Evolutionary conservation across 2,888 invertebrate species (phyloP).

Genomic region (Drosophila suboccidentalis): DNA sequence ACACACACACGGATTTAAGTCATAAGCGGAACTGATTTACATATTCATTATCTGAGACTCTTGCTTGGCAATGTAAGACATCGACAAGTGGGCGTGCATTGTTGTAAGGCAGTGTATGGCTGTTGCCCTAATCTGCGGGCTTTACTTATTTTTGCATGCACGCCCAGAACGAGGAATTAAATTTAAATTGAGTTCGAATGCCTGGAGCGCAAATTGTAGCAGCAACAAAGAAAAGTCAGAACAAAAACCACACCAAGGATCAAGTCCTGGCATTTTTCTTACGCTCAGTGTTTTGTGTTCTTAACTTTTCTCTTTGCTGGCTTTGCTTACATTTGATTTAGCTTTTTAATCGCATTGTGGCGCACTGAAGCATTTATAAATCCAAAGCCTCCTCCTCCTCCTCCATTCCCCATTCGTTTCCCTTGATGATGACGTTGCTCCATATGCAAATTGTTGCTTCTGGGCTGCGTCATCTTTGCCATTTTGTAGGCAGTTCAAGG

Average conservation of each 20-base stretch:
- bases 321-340: slow-evolving; percentile 53
- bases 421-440: slow-evolving; percentile 31
- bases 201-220: slow-evolving; percentile 54
- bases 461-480: slow-evolving; percentile 31
- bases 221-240: slow-evolving; percentile 38
- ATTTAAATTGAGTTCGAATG: slow-evolving; percentile 64
- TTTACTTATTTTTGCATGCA: slow-evolving; percentile 59
- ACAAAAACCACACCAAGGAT: slow-evolving; percentile 2
- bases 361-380: slow-evolving; percentile 32
- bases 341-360: slow-evolving; percentile 53
- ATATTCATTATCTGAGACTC: slow-evolving; percentile 38
- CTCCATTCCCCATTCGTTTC: background rate
- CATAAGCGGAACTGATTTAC: slow-evolving; percentile 28
- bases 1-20: slow-evolving; percentile 7
- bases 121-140: slow-evolving; percentile 30
- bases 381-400: background rate
- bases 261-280: slow-evolving; percentile 22
- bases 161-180: slow-evolving; percentile 56
- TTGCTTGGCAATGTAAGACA: slow-evolving; percentile 9
- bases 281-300: slow-evolving; percentile 33
- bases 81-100: slow-evolving; percentile 19
- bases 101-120: slow-evolving; percentile 1
- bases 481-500: slow-evolving; percentile 22
- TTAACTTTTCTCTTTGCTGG: slow-evolving; percentile 34
- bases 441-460: slow-evolving; percentile 48